Evolutionary conservation across 2,888 invertebrate genomes (phyloP).

Genomic region (Eledona agricola): DNA sequence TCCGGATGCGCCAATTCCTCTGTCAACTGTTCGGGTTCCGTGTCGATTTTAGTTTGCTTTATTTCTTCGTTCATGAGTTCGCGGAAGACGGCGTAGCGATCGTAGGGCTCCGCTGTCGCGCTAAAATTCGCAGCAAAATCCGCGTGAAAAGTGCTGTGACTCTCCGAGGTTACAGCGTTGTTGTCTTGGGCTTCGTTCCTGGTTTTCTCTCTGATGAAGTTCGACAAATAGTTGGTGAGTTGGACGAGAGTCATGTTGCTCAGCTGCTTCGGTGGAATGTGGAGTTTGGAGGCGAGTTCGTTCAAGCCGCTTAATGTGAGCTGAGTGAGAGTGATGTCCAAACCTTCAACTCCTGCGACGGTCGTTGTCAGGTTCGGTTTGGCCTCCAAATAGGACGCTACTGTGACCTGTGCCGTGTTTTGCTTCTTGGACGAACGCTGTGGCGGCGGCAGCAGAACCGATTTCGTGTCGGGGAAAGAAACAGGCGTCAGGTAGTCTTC

Average conservation of each 20-base stretch:
- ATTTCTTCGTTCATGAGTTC: constrained; percentile 83
- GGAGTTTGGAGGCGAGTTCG: constrained; percentile 78
- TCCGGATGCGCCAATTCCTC: constrained; percentile 39
- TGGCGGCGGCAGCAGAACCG: constrained; percentile 65
- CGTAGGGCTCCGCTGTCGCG: constrained; percentile 64
- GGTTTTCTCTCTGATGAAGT: constrained; percentile 62
- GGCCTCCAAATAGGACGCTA: constrained; percentile 49
- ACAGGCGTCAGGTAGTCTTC: constrained; percentile 77
- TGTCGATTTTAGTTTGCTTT: constrained; percentile 64
- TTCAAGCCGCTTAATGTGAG: constrained; percentile 83
- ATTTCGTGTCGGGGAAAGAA: constrained; percentile 64
- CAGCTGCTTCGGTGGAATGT: constrained; percentile 80
- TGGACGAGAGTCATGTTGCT: constrained; percentile 89
- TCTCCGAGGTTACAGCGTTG: constrained; percentile 39
- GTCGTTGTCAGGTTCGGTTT: constrained; percentile 52
- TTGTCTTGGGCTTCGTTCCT: constrained; percentile 16
- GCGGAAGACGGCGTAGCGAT: constrained; percentile 88
- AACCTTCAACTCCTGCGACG: constrained; percentile 57
- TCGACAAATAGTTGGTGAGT: constrained; percentile 80
- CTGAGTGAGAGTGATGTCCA: constrained; percentile 84
- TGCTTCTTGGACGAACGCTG: constrained; percentile 54
- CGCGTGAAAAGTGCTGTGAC: constrained; percentile 66
- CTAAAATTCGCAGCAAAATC: constrained; percentile 75
- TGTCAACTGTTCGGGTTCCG: constrained; percentile 55
- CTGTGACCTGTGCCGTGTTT: constrained; percentile 42